phyloP scores from a whole-genome alignment of 2,797 vertebrate genomes.

The Danio aesculapii region DNA sequence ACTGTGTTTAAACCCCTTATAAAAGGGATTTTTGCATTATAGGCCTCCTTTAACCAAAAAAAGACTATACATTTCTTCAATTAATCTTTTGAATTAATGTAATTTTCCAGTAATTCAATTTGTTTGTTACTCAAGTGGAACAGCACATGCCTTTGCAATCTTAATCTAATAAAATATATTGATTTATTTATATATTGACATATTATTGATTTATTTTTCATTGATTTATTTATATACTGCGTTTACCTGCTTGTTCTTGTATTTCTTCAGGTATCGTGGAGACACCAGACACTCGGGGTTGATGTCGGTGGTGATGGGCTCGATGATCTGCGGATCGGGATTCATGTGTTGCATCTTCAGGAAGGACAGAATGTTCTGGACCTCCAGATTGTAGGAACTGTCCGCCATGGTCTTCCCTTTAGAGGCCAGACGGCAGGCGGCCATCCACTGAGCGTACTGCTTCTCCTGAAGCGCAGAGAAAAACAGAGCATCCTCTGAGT shows the following conservation, averaged over 20 bases:
- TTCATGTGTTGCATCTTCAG: constrained; percentile 99
- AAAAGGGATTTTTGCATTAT: too few relatives aligned
- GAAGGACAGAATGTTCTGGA: constrained; percentile 98
- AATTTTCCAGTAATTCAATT: too few relatives aligned
- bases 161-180: too few relatives aligned
- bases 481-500: too few relatives aligned
- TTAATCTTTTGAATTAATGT: too few relatives aligned
- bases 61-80: too few relatives aligned
- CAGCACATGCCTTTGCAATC: too few relatives aligned
- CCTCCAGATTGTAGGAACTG: constrained; percentile 96
- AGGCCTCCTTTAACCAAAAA: too few relatives aligned
- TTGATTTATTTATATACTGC: too few relatives aligned
- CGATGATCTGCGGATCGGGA: constrained; percentile 93
- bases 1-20: too few relatives aligned
- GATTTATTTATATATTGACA: background rate
- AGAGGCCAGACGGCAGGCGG: constrained; percentile 95
- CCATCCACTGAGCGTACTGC: constrained; percentile 99
- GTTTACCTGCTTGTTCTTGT: constrained; percentile 97
- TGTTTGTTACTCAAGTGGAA: too few relatives aligned
- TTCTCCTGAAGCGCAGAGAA: constrained; percentile 84
- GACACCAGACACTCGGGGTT: constrained; percentile 97
- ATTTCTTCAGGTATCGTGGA: constrained; percentile 97
- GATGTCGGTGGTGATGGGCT: constrained; percentile 93
- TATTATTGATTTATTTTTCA: too few relatives aligned
- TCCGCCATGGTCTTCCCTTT: constrained; percentile 99